Evolutionary conservation across 2,113 vertebrate genomes (phyloP).

Genomic region (Mesitornis unicolor): DNA sequence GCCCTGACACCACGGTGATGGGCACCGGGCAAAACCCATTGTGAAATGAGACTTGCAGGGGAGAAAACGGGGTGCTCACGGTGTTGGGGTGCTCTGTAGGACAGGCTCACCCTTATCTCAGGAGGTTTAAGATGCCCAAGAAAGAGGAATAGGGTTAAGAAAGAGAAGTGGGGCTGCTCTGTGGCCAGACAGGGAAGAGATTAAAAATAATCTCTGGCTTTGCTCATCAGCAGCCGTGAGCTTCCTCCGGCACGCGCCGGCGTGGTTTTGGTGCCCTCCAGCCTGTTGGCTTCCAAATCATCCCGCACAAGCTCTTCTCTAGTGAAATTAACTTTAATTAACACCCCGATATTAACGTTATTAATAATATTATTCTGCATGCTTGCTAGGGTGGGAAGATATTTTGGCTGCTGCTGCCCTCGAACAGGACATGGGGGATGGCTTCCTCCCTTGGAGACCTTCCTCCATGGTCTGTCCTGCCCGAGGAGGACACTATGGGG

Average conservation of each 20-base stretch:
- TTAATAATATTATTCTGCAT: too few relatives aligned
- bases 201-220: background rate
- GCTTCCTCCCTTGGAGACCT: background rate
- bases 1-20: background rate
- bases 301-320: background rate
- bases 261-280: background rate
- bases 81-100: background rate
- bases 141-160: background rate
- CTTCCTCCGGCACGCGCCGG: background rate
- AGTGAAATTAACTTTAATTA: background rate
- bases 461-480: background rate
- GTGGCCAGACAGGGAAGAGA: background rate
- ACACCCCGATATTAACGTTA: background rate
- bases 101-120: background rate
- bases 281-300: background rate
- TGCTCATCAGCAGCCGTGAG: fast-evolving
- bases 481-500: background rate
- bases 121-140: background rate
- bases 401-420: background rate
- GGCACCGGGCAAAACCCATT: background rate
- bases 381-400: background rate
- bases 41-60: background rate
- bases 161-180: background rate
- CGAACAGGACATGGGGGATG: fast-evolving
- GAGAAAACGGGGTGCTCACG: fast-evolving